These are phyloP conservation scores for Smithornis capensis DNA, from an alignment of 2,113 vertebrate species.

Conservation along the genomic window DNA sequence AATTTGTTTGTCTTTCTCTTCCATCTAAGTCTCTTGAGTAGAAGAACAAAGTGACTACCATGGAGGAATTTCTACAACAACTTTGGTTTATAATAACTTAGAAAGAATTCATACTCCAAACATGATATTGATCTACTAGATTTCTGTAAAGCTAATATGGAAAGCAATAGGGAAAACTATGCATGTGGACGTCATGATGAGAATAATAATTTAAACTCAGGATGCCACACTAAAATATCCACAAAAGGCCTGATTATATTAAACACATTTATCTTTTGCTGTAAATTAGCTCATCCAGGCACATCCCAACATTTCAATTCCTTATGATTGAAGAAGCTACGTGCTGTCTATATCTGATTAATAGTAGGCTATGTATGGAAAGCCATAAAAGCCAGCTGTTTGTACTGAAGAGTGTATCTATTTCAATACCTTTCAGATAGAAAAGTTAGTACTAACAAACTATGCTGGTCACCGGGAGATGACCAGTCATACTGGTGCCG, in stretches of 20 bases:
- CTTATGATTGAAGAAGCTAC: not conserved
- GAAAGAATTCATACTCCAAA: constrained; percentile 17
- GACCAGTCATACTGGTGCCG: not conserved
- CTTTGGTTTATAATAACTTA: constrained; percentile 64
- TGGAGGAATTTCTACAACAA: not conserved
- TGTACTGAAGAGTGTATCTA: not conserved
- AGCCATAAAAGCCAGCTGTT: not conserved
- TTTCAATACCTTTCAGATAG: not conserved
- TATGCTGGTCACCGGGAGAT: not conserved
- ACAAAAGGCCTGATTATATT: constrained; percentile 25
- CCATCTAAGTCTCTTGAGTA: not conserved
- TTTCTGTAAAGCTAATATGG: constrained; percentile 24
- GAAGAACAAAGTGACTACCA: not conserved
- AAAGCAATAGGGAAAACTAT: constrained; percentile 6
- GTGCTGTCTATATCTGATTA: not conserved
- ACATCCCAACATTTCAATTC: not conserved
- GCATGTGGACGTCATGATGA: not conserved
- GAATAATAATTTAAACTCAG: constrained; percentile 46
- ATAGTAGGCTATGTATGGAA: not conserved
- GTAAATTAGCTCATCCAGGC: not conserved
- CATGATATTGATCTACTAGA: not conserved
- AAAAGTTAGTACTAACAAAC: not conserved
- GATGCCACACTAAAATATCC: constrained; percentile 45
- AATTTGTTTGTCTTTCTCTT: not conserved
- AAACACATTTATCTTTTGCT: constrained; percentile 25